Evolutionary conservation across 1,140 invertebrate species (phyloP).

Genomic region (Akabosia matsudoensis): DNA sequence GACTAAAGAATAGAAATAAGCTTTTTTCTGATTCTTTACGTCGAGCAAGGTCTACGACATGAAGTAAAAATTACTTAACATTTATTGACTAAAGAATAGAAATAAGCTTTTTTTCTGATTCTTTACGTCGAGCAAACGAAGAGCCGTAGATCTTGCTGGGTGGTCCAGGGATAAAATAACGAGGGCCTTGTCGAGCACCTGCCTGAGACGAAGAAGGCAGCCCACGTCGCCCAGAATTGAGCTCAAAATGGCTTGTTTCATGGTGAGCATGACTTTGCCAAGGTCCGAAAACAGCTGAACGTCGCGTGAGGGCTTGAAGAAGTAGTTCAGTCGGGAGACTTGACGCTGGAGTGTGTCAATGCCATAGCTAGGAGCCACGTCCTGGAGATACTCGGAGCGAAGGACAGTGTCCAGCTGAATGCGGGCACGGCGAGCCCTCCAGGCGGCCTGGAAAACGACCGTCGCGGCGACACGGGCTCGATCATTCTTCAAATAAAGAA

Average conservation of each 20-base stretch:
- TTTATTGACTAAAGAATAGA: not conserved
- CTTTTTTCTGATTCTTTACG: not conserved
- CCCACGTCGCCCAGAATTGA: not conserved
- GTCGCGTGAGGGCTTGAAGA: slow-evolving; percentile 8
- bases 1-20: not conserved
- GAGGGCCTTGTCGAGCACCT: not conserved
- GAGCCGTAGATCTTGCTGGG: not conserved
- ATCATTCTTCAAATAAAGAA: too few species aligned
- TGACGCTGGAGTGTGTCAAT: not conserved
- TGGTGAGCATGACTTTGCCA: not conserved
- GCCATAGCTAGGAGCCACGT: not conserved
- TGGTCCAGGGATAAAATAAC: not conserved
- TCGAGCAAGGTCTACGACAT: too few species aligned
- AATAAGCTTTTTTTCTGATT: too few species aligned
- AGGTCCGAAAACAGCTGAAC: not conserved
- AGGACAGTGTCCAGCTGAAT: too few species aligned
- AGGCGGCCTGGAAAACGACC: too few species aligned
- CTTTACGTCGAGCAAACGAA: not conserved
- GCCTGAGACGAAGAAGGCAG: not conserved
- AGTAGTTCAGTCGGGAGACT: slow-evolving; percentile 19
- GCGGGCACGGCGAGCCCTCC: too few species aligned
- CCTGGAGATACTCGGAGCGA: not conserved
- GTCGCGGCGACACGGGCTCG: too few species aligned
- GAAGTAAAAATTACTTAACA: not conserved
- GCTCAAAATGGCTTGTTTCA: not conserved